These are phyloP conservation scores for Cactoblastis cactorum DNA, from an alignment of 2,888 invertebrate species.

Conservation along the genomic window DNA sequence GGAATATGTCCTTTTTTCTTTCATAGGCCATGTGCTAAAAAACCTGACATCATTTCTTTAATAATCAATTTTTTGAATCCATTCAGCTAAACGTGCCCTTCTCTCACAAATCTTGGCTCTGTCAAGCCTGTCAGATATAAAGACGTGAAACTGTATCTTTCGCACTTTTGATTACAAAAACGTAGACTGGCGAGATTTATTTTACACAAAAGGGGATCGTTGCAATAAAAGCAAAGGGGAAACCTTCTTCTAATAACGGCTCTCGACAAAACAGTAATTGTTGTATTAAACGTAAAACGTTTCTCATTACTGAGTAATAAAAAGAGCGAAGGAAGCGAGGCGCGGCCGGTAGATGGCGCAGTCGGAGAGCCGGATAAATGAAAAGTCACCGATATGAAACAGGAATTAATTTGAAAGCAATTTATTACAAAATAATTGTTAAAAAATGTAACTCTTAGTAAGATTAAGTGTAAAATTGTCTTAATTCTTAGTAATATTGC, in stretches of 20 bases:
- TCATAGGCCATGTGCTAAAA: too few species aligned
- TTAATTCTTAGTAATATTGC: too few species aligned
- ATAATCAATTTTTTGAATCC: too few species aligned
- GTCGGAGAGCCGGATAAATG: not conserved
- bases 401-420: too few species aligned
- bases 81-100: too few species aligned
- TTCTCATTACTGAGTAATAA: conserved; percentile 31
- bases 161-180: not conserved
- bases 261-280: conserved; percentile 24
- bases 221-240: conserved; percentile 7
- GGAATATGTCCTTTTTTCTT: too few species aligned
- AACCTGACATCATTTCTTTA: too few species aligned
- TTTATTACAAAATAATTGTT: too few species aligned
- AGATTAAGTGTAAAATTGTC: too few species aligned
- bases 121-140: not conserved
- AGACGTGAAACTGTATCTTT: not conserved
- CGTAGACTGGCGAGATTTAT: not conserved
- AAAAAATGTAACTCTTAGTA: too few species aligned
- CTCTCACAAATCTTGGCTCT: too few species aligned
- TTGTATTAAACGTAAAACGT: conserved; percentile 29
- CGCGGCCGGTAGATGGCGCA: not conserved
- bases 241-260: conserved; percentile 17
- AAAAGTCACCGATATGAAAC: too few species aligned
- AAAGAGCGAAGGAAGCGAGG: conserved; percentile 14
- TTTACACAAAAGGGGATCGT: conserved; percentile 1